Percentiles rank a stretch among this genome's conserved stretches.
Evolutionary conservation across 2,888 invertebrate species (phyloP).

Genomic region (Cenopis cana): DNA sequence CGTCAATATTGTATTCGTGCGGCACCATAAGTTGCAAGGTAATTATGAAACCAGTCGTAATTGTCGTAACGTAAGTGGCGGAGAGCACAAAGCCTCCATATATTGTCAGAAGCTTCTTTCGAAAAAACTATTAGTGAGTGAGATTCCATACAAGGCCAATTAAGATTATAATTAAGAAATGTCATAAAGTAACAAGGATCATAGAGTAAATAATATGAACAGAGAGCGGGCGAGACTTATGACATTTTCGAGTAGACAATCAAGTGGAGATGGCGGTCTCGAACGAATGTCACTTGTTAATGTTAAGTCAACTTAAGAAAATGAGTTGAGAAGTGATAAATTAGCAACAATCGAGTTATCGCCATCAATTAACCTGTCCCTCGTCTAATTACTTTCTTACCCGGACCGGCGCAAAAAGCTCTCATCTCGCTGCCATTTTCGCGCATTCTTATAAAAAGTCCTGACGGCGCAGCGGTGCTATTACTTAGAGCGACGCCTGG

Average conservation of each 20-base stretch:
- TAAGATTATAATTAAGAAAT: too few relatives aligned
- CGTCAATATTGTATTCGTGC: not conserved
- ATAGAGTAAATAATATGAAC: too few relatives aligned
- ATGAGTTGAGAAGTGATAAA: not conserved
- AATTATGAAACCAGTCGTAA: constrained; percentile 12
- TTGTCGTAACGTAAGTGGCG: not conserved
- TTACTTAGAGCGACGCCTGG: constrained; percentile 72
- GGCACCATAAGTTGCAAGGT: not conserved
- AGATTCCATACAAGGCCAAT: not conserved
- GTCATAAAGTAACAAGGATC: too few relatives aligned
- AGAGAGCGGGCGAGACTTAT: too few relatives aligned
- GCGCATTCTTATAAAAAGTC: constrained; percentile 36
- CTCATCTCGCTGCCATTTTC: constrained; percentile 24
- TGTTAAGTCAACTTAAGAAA: too few relatives aligned
- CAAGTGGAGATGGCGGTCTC: too few relatives aligned
- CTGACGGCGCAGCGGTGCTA: constrained; percentile 55
- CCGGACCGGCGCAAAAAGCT: constrained; percentile 5
- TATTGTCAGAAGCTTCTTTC: not conserved
- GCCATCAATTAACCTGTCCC: constrained; percentile 13
- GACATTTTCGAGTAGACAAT: too few relatives aligned
- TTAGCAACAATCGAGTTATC: not conserved
- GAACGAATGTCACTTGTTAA: too few relatives aligned
- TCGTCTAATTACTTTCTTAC: constrained; percentile 28
- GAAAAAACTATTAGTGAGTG: not conserved
- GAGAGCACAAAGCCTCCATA: not conserved